These are phyloP conservation scores for Megaceryle maxima DNA, from an alignment of 2,113 vertebrate species.

Conservation along the genomic window DNA sequence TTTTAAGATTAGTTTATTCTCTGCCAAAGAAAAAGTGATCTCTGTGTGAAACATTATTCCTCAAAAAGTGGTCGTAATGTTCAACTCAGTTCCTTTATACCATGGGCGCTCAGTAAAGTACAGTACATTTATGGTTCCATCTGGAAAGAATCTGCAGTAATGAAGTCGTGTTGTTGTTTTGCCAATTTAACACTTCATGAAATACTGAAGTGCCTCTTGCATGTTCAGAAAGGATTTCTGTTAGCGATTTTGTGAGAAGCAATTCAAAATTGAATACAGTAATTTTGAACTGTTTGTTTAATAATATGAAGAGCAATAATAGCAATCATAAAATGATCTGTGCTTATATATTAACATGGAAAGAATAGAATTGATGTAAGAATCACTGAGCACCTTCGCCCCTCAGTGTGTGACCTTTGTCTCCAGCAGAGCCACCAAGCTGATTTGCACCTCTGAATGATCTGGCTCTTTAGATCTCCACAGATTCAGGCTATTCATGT, in stretches of 20 bases:
- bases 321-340: slow-evolving; percentile 9
- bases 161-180: slow-evolving; percentile 60
- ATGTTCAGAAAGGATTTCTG: slow-evolving; percentile 54
- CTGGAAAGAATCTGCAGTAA: slow-evolving; percentile 61
- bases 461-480: not conserved
- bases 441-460: not conserved
- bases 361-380: not conserved
- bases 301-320: slow-evolving; percentile 56
- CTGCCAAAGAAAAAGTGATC: not conserved
- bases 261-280: slow-evolving; percentile 53
- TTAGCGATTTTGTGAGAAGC: slow-evolving; percentile 39
- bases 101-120: not conserved
- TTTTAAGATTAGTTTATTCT: not conserved
- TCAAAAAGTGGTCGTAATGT: not conserved
- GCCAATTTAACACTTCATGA: slow-evolving; percentile 71
- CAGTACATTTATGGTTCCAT: slow-evolving; percentile 41
- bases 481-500: not conserved
- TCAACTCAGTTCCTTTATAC: not conserved
- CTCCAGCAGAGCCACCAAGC: not conserved
- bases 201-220: slow-evolving; percentile 69
- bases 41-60: not conserved
- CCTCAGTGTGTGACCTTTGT: not conserved
- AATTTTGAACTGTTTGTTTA: slow-evolving; percentile 61
- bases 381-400: not conserved
- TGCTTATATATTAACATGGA: not conserved